Base-by-base conservation (phyloP, 2,797 vertebrate species). In the Danio albolineatus region DNA sequence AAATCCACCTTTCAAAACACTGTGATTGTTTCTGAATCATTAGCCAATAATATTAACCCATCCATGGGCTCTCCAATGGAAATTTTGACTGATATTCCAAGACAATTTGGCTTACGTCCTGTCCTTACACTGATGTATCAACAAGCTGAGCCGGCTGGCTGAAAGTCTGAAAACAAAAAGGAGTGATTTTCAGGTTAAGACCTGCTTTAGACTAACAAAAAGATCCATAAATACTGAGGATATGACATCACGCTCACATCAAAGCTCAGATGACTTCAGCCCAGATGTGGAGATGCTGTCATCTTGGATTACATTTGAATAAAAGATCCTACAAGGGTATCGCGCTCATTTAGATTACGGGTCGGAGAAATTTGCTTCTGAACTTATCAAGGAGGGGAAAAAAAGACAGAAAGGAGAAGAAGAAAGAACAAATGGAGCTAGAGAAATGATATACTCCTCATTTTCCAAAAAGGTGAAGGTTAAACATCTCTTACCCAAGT, bases 1-100 rank as follows among this genome's bases (percentile, higher is more conserved):
- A 82, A 86, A 84, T 85, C 76, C 82, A 73, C 36, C 85, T 86
- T 84, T 81, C 57, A 79, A 84, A 64, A 81, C 53, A 57, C 53
- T 43, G 21, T 48, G 56, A 60, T 48, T 73, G 41, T 73, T 60
- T 48, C 43, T 48, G 56, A 60, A 73, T 14, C 28, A 53, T 41
- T 43, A 61, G n/a, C 65, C 65, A 70, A 51, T 16, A 57, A 67
- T 60, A 49, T 60, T 7, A 70, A 38, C 38, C 43, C 19, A 49
- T 21, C n/a, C 44, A 14, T 19, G 14, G 19, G 39, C n/a, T 10
- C 41, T 41, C 69, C 44, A 49, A 16, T 28, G 21, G 16, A 78
- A 70, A 60, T 6, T 41, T 10, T 28, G 7, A 60, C 36, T 16
- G 54, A 38, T 69, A 48, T 48, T 56, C 6, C 5, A 10, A 57